These are phyloP conservation scores for Myrmecophaga tridactyla DNA, from an alignment of 2,113 vertebrate genomes.

Conservation along the genomic window DNA sequence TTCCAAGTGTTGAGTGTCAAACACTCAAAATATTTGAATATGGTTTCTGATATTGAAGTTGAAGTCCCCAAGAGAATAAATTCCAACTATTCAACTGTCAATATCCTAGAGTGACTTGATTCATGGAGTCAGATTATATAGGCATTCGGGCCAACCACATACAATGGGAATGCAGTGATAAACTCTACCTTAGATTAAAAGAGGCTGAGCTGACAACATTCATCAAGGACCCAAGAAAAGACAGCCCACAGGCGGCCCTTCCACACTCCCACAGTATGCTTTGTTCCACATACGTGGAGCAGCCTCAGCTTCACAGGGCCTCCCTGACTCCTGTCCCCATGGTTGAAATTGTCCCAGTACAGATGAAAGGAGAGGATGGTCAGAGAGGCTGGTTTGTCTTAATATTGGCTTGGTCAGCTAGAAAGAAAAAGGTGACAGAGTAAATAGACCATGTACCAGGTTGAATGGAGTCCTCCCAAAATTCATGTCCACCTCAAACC, in stretches of 20 bases:
- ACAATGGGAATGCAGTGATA: not conserved
- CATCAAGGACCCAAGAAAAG: not conserved
- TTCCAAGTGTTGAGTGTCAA: not conserved
- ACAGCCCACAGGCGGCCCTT: not conserved
- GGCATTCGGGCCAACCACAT: not conserved
- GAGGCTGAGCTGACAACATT: no score
- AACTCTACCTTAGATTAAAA: no score
- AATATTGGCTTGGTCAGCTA: not conserved
- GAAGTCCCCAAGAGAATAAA: not conserved
- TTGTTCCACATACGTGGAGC: not conserved
- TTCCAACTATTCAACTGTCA: not conserved
- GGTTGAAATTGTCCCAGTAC: not conserved
- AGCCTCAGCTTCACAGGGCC: not conserved
- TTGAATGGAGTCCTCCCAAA: no score
- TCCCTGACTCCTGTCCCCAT: not conserved
- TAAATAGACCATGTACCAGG: not conserved
- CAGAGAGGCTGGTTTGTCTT: not conserved
- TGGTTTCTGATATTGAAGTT: not conserved
- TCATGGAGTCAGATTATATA: not conserved
- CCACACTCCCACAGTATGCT: not conserved
- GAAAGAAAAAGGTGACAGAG: not conserved
- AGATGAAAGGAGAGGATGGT: not conserved
- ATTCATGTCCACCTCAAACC: no score
- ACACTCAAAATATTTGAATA: not conserved
- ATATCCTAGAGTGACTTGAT: not conserved